These are phyloP conservation scores for Zaprionus ghesquierei DNA, from an alignment of 1,140 invertebrate genomes.

Conservation along the genomic window DNA sequence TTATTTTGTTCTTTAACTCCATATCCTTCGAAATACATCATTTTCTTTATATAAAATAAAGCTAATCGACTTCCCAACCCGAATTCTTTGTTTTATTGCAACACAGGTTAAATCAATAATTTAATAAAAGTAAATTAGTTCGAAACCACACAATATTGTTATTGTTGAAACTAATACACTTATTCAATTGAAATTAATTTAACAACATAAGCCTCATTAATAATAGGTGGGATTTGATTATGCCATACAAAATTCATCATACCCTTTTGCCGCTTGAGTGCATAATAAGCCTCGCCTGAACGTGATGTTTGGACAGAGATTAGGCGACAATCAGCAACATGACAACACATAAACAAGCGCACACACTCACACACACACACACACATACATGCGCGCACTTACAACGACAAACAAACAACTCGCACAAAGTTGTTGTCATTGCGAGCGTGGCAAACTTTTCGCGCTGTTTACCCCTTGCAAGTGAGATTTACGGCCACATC, in stretches of 20 bases:
- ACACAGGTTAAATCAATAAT: too few relatives aligned
- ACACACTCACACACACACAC: slow-evolving; percentile 19
- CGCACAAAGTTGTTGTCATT: slow-evolving; percentile 32
- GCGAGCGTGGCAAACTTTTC: slow-evolving; percentile 22
- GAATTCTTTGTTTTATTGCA: too few relatives aligned
- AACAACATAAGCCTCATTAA: background rate
- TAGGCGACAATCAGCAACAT: slow-evolving; percentile 61
- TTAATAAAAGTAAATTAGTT: background rate
- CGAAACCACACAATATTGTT: background rate
- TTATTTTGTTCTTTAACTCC: too few relatives aligned
- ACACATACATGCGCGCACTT: slow-evolving; percentile 2
- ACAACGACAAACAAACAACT: slow-evolving; percentile 6
- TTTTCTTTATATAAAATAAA: too few relatives aligned
- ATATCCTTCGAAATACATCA: too few relatives aligned
- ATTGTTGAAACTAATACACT: background rate
- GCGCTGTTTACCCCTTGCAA: slow-evolving; percentile 56
- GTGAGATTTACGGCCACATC: slow-evolving; percentile 74
- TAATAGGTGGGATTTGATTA: background rate
- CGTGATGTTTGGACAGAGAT: slow-evolving; percentile 67
- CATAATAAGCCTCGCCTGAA: slow-evolving; percentile 38
- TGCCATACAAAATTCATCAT: background rate
- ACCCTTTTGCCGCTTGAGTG: slow-evolving; percentile 10
- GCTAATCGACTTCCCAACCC: too few relatives aligned
- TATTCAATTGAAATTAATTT: background rate
- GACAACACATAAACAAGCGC: slow-evolving; percentile 27